Evolutionary conservation across 2,888 invertebrate genomes (phyloP), one percentile per base, ranked within the genome.

Genomic region (Melieria omissa): DNA sequence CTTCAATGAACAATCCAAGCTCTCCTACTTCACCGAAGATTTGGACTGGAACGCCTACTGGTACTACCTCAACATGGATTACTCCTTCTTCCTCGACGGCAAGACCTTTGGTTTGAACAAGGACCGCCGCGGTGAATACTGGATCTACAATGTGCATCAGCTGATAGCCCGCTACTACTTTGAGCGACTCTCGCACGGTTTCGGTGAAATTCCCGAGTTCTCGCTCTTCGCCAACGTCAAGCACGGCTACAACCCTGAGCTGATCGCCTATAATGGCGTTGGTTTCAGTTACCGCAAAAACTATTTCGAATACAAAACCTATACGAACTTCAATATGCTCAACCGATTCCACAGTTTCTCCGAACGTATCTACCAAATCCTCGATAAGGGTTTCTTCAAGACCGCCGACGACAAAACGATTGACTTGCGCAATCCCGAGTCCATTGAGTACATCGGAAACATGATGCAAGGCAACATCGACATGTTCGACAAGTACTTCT

Each of bases 11-110:
- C 92, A 93, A 78, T 88, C 89, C 79, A 89, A 88, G 72, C 78
- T 93, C 71, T 88, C 90, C 52, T 93, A 93, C 86, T 92, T 92
- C 86, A 91, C 90, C 47, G 92, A 93, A 81, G 93, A 93, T 80
- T 88, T 93, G 77, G 92, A 91, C 73, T 86, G 91, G 80, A 93
- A 92, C 85, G 81, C 89, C 0, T 92, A 88, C 86, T 92, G 93
- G 88, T 90, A 89, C 85, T 91, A 89, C 85, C 89, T 90, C 87
- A 90, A 92, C 80, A 82, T 88, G 74, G 88, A 90, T 72, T 89
- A 89, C 80, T 91, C 92, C 54, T 91, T 90, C 88, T 91, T 91
- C 90, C 86, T 91, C 83, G 88, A 88, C 63, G 88, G 89, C 68
- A 86, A 89, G 42, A 86, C 89, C 66, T 88, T 88, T 72, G 87